Conservation (phyloP, 2,797 vertebrate species). For the Dermochelys coriacea region DNA sequence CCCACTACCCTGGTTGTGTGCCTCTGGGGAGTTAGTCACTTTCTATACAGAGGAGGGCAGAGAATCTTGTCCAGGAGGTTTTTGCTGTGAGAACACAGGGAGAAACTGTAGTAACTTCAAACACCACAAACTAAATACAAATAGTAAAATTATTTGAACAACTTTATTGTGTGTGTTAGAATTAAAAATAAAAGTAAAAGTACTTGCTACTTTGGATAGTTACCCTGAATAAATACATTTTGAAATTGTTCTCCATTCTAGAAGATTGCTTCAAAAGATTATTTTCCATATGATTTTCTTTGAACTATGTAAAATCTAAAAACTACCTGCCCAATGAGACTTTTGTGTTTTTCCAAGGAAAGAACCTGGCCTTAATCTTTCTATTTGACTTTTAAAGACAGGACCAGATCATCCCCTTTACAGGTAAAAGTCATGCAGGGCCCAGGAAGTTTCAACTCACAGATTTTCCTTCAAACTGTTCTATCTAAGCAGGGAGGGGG, state of each 20-base stretch:
- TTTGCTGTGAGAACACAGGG: background rate
- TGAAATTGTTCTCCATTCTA: background rate
- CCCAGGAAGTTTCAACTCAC: background rate
- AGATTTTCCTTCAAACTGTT: background rate
- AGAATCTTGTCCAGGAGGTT: background rate
- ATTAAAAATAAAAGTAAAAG: background rate
- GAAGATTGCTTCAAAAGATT: background rate
- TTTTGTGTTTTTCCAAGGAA: background rate
- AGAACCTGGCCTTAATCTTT: background rate
- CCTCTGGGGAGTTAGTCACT: background rate
- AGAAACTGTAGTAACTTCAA: background rate
- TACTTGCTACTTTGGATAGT: background rate
- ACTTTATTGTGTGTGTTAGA: background rate
- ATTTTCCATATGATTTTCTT: background rate
- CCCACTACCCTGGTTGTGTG: fast-evolving
- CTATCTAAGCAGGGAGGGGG: background rate
- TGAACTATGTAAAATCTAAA: background rate
- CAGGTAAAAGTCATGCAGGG: background rate
- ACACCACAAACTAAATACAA: background rate
- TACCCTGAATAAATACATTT: background rate
- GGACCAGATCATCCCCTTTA: background rate
- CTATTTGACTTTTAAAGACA: background rate
- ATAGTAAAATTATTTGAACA: background rate
- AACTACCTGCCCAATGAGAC: background rate
- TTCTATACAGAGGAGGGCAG: background rate